Evolutionary conservation across 2,888 invertebrate genomes (phyloP), one percentile per base, ranked within the genome.

Genomic region (Galerucella calmariensis): DNA sequence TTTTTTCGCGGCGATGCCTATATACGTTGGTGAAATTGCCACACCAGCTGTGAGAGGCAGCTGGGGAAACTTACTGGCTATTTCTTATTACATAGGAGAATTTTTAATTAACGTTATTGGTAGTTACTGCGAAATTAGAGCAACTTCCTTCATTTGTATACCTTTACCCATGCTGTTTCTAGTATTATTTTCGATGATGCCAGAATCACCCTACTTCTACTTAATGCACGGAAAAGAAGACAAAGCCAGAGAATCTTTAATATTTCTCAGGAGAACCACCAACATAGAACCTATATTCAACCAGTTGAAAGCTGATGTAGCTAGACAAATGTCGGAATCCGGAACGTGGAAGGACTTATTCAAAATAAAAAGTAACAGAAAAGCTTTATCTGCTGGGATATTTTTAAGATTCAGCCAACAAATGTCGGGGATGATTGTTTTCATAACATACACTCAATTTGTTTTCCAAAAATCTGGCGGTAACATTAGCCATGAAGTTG

Each of bases 151-250:
- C 68, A 88, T 91, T 84, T 91, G 91, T 83, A 86, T 90, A 80
- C 84, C 89, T 76, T 87, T 92, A 72, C 90, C 92, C 10, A 85
- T 91, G 58, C 80, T 90, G 48, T 90, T 91, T 81, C 85, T 92
- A 44, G 67, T 90, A 16, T 86, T 89, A 20, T 90, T 92, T 84
- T 27, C 85, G 61, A 90, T 90, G 82, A 87, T 93, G 83, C 93
- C 93, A n/a, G 93, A 94, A 87, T 80, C 82, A 11, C 85, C 85
- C 0, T 85, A 85, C 70, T 84, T 78, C 69, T 79, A 78, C 27
- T 68, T 84, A 2, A 83, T 82, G 80, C 82, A 82, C 67, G 80
- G 79, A 1, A 76, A 80, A 41, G 48, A 76, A 10, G 80, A 81
- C 1, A 79, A 82, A 63, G 85, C 85, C 2, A 78, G 77, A 69